These are phyloP conservation scores for Mamestra configurata DNA, from an alignment of 1,140 invertebrate species.

Conservation along the genomic window DNA sequence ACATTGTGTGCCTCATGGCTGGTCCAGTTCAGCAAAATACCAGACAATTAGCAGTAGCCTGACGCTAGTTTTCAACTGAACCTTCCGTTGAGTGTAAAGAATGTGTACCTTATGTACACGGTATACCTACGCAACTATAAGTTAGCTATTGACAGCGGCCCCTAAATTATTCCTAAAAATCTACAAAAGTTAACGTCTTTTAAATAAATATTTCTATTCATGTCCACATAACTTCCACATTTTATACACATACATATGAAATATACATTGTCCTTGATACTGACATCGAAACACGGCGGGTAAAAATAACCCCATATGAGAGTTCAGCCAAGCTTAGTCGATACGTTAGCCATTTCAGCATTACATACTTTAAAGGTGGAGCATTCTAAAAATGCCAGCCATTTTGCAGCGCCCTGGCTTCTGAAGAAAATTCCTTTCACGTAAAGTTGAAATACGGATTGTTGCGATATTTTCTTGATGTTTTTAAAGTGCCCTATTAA, in stretches of 20 bases:
- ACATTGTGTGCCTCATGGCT: too few relatives aligned
- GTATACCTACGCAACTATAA: too few relatives aligned
- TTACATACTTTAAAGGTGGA: constrained; percentile 7
- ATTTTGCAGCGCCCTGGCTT: neutral
- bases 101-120: too few relatives aligned
- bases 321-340: neutral
- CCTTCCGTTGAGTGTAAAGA: too few relatives aligned
- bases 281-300: neutral
- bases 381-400: constrained; percentile 2
- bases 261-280: neutral
- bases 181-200: too few relatives aligned
- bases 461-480: neutral
- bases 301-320: neutral
- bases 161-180: too few relatives aligned
- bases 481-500: neutral
- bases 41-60: too few relatives aligned
- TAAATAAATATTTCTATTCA: neutral
- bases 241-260: too few relatives aligned
- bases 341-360: constrained; percentile 7
- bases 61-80: too few relatives aligned
- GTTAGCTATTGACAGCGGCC: too few relatives aligned
- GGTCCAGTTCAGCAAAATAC: too few relatives aligned
- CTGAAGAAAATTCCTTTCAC: constrained; percentile 16
- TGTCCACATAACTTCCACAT: neutral
- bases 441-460: constrained; percentile 4